Evolutionary conservation across 1,140 invertebrate genomes (phyloP).

Genomic region (Globodera rostochiensis): DNA sequence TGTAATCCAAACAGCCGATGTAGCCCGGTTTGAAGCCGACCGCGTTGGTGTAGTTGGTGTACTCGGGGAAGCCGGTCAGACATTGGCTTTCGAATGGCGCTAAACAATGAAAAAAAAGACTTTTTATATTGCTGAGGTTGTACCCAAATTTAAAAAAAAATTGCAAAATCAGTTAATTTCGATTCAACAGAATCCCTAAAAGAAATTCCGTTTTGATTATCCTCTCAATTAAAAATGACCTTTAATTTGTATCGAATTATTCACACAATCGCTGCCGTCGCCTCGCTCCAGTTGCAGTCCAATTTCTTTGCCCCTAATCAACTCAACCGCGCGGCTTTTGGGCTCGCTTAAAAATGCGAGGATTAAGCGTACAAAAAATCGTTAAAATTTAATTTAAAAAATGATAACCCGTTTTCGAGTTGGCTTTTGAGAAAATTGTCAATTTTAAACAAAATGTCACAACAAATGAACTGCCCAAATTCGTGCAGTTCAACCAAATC

Average conservation of each 20-base stretch:
- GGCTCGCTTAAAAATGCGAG: not conserved
- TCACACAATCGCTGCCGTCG: not conserved
- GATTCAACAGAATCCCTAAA: too few relatives aligned
- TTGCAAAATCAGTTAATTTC: too few relatives aligned
- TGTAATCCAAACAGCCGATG: conserved; percentile 37
- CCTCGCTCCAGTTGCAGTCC: not conserved
- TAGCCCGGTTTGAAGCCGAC: conserved; percentile 5
- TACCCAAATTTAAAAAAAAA: not conserved
- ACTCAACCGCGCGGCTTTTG: conserved; percentile 3
- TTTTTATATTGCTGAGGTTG: not conserved
- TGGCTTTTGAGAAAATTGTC: too few relatives aligned
- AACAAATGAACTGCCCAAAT: not conserved
- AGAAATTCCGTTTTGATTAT: too few relatives aligned
- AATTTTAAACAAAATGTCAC: too few relatives aligned
- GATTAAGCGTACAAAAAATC: too few relatives aligned
- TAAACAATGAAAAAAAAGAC: not conserved
- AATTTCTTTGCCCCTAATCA: conserved; percentile 10
- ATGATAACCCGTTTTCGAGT: too few relatives aligned
- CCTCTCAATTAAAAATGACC: not conserved
- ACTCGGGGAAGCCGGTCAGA: conserved; percentile 23
- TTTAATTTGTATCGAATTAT: not conserved
- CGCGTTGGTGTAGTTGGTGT: conserved; percentile 36
- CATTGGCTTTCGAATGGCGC: conserved; percentile 16
- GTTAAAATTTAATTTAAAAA: too few relatives aligned
- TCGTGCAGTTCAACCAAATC: not conserved